phyloP scores from a whole-genome alignment of 2,113 vertebrate species.

The Tetrax tetrax region DNA sequence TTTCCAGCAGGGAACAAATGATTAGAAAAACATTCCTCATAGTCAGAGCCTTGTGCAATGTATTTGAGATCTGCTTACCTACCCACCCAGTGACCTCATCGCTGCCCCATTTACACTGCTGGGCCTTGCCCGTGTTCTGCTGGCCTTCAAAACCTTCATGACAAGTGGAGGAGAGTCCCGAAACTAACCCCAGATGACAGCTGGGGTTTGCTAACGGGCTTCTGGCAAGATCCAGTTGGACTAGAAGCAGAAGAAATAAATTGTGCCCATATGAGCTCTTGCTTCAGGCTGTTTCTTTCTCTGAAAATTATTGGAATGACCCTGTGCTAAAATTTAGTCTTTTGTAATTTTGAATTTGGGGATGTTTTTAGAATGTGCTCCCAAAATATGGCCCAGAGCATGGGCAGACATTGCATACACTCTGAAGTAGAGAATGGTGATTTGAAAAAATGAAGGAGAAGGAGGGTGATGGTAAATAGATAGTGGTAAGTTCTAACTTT shows the following conservation, averaged over 20 bases:
- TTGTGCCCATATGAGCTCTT: not conserved
- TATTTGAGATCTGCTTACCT: conserved; percentile 1
- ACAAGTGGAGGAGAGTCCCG: not conserved
- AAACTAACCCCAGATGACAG: not conserved
- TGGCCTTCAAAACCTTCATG: not conserved
- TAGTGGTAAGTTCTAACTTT: not conserved
- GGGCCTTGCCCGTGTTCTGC: conserved; percentile 6
- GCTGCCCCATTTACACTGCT: not conserved
- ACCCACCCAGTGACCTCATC: conserved; percentile 34
- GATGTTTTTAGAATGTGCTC: not conserved
- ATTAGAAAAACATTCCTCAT: conserved; percentile 51
- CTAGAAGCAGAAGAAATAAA: conserved; percentile 8
- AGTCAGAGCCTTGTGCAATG: conserved; percentile 38
- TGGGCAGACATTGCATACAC: not conserved
- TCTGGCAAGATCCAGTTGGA: not conserved
- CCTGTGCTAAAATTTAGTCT: not conserved
- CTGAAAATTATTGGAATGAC: not conserved
- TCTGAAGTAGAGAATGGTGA: not conserved
- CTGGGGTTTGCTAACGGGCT: not conserved
- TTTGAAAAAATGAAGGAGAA: not conserved
- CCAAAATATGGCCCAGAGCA: not conserved
- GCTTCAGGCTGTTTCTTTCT: not conserved
- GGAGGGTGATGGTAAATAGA: not conserved
- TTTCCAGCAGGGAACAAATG: conserved; percentile 48
- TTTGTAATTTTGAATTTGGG: not conserved